Evolutionary conservation across 2,888 invertebrate genomes (phyloP).

Genomic region (Rotaria magnacalcarata): DNA sequence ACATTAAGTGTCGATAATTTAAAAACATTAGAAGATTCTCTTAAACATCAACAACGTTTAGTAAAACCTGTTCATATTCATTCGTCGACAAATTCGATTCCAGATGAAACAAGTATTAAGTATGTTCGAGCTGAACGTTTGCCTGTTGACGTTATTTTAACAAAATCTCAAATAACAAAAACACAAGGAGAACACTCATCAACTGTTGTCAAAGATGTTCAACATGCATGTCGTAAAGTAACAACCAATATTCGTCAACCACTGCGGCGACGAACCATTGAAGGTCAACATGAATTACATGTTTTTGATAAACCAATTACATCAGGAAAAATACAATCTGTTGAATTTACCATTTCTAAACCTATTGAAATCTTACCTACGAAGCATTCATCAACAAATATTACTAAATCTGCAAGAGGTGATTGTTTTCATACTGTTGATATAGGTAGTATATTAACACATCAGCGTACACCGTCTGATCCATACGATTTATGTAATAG

Average conservation of each 20-base stretch:
- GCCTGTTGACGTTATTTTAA: not conserved
- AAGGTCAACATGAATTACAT: slow-evolving; percentile 7
- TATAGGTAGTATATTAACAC: not conserved
- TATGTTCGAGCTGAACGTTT: not conserved
- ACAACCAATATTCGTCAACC: not conserved
- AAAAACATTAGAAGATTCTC: not conserved
- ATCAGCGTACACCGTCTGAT: not conserved
- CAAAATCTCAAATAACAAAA: not conserved
- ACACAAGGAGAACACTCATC: not conserved
- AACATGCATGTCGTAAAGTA: too few relatives aligned
- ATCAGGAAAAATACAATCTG: too few relatives aligned
- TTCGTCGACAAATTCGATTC: not conserved
- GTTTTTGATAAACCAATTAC: not conserved
- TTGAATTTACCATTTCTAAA: not conserved
- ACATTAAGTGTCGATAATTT: not conserved
- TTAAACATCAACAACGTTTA: not conserved
- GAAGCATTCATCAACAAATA: not conserved
- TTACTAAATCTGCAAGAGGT: not conserved
- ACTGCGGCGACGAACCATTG: not conserved
- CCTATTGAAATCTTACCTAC: not conserved
- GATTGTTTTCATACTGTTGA: not conserved
- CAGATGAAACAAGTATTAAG: slow-evolving; percentile 8
- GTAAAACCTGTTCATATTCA: not conserved
- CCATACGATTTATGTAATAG: not conserved
- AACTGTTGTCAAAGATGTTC: not conserved